These are phyloP conservation scores for Aphyosemion australe DNA, from an alignment of 2,113 vertebrate genomes.

Conservation along the genomic window DNA sequence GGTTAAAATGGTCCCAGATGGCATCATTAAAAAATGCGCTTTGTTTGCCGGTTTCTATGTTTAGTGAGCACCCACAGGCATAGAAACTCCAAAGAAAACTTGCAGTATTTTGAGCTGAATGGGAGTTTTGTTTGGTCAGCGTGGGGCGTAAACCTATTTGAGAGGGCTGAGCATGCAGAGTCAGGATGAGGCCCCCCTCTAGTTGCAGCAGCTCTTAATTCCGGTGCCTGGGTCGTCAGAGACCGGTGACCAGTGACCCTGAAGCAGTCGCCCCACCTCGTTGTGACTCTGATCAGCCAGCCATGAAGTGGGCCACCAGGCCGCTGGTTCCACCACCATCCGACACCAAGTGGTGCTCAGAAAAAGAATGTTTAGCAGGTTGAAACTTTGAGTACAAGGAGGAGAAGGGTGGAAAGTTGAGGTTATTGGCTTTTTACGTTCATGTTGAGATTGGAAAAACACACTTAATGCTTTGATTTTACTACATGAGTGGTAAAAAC, in stretches of 20 bases:
- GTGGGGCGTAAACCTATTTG: constrained; percentile 44
- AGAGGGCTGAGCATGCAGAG: constrained; percentile 65
- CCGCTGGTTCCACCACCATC: constrained; percentile 40
- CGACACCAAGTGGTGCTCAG: constrained; percentile 26
- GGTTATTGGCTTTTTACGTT: constrained; percentile 9
- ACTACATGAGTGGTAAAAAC: background rate
- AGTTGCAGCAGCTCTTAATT: constrained; percentile 71
- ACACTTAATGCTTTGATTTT: background rate
- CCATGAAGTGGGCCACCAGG: constrained; percentile 71
- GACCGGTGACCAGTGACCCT: constrained; percentile 71
- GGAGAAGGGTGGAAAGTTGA: background rate
- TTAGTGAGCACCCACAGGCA: constrained; percentile 7
- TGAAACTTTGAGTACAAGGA: constrained; percentile 13
- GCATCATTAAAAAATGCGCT: background rate
- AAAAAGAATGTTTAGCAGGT: constrained; percentile 24
- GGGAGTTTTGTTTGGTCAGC: constrained; percentile 50
- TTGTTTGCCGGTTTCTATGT: background rate
- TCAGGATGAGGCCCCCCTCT: constrained; percentile 66
- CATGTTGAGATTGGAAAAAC: background rate
- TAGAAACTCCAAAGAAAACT: constrained; percentile 23
- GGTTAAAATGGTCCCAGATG: background rate
- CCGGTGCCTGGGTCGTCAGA: constrained; percentile 61
- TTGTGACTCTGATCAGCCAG: constrained; percentile 76
- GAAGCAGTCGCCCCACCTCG: constrained; percentile 72
- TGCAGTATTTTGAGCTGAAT: constrained; percentile 47